A percentile compares a stretch with the other conserved stretches of the same genome.
These are phyloP conservation scores for Ctenoplectra terminalis DNA, from an alignment of 1,140 invertebrate genomes.

Conservation along the genomic window DNA sequence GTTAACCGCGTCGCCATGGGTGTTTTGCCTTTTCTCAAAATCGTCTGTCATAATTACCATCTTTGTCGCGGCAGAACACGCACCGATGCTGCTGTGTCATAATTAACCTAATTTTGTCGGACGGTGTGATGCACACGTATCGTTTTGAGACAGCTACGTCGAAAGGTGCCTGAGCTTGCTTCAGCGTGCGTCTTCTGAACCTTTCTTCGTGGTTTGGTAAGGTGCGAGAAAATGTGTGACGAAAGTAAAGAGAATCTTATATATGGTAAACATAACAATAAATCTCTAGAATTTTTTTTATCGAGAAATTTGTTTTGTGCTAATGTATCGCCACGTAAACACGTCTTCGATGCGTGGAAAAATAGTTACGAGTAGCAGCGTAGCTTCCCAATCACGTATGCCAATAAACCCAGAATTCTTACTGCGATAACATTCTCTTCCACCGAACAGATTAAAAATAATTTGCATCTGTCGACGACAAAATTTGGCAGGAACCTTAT, in stretches of 20 bases:
- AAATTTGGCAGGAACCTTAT: background rate
- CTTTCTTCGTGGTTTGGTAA: background rate
- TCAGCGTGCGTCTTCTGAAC: background rate
- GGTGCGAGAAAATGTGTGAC: too few relatives aligned
- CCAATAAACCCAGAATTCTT: background rate
- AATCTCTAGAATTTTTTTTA: too few relatives aligned
- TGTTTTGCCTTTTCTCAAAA: constrained; percentile 12
- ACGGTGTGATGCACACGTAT: background rate
- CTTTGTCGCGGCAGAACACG: constrained; percentile 9
- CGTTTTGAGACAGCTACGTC: background rate
- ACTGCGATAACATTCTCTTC: too few relatives aligned
- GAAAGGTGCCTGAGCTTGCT: background rate
- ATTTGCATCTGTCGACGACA: background rate
- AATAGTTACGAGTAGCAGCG: too few relatives aligned
- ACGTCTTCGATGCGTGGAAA: too few relatives aligned
- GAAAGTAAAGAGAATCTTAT: too few relatives aligned
- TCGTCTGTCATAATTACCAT: constrained; percentile 56
- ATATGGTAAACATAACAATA: too few relatives aligned
- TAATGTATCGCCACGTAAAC: too few relatives aligned
- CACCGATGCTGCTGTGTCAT: constrained; percentile 55
- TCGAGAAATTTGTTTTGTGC: too few relatives aligned
- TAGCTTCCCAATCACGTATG: too few relatives aligned
- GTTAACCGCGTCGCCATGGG: background rate
- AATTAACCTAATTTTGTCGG: constrained; percentile 75
- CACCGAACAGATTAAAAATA: background rate